Base-by-base conservation (phyloP, 2,888 invertebrate genomes). In the Stenoptilia bipunctidactyla region DNA sequence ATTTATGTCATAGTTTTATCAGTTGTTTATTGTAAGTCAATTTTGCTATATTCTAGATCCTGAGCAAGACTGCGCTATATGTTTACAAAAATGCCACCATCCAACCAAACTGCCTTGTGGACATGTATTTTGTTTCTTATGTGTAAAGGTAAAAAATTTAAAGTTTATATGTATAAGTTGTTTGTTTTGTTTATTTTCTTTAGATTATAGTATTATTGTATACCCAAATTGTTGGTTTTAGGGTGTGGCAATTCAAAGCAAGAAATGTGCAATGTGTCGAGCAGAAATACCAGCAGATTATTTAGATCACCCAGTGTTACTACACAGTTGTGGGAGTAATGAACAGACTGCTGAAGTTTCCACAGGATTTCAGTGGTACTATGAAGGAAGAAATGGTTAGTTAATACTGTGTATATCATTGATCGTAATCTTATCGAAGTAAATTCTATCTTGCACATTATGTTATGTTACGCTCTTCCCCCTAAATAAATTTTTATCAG, bases 121-220 rank as follows among this genome's bases (percentile, higher is more conserved):
- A n/a, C 98, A 98, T 66, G 89, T 97, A 45, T 98, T 98, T 71
- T 98, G 97, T 73, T 98, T 94, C 67, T 85, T 98, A 4, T 98
- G 97, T 71, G 92, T 96, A 1, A 98, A 98, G 83, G 88, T 87
- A 58, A 20, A 20, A 20, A 58, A 66, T 61, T 34, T 25, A 25
- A 25, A 25, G 5, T 6, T 25, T 5, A 5, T 6, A 25, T 9
- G 5, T 5, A 9, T 6, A 25, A 25, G 25, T 25, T 6, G 9
- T 5, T 9, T 9, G 9, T 6, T 25, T 25, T 25, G 25, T 25
- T 9, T 25, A 6, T 25, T 9, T 9, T 6, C 25, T 25, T 25
- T 6, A 25, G 9, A 25, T 6, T 6, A 6, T 5, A 25, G 25
- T 25, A 9, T 25, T 25, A 25, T 25, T 15, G 36, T 36, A 15